Evolutionary conservation across 53 echinoderm and acorn worm genomes (phyloP), one percentile per base, ranked within the genome.

Genomic region (Patiria pectinifera): DNA sequence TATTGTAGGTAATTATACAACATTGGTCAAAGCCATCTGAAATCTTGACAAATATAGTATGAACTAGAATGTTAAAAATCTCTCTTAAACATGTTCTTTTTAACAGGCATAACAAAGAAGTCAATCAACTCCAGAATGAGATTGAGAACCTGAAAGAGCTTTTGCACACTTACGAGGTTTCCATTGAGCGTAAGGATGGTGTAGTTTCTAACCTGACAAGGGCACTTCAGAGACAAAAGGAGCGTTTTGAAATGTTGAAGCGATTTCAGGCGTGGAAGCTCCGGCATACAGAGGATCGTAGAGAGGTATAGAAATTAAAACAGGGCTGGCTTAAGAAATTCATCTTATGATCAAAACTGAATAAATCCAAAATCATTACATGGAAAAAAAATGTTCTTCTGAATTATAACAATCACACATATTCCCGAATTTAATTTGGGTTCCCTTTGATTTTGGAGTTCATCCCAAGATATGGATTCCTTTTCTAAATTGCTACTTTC

Each of bases 101-200:
- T 69, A 88, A 62, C 86, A 95, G 95, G 77, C 95, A 98, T 86
- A 43, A 62, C 9, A 94, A 86, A 69, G 96, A 98, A 23, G 74
- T 97, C 71, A 74, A 95, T 49, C 95, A 92, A 35, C 94, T 95
- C 21, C 94, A 97, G 93, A 97, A 97, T 87, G 98, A 98, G 62
- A 95, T 98, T 3, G 95, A 94, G 79, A 95, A 92, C 74, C 95
- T 97, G 77, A 96, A 98, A 86, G 98, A 98, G 94, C 85, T 98
- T 24, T 91, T 98, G 59, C 96, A 96, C 82, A 98, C 98, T 2
- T 98, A 95, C 83, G 96, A 98, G 86, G 94, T 95, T 78, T 95
- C 98, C 14, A 97, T 96, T n/a, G 98, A 97, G 76, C 95, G 96
- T 14, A 98, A 98, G 92, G 98, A 98, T 79, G 94, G 96, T 15